phyloP scores from a whole-genome alignment of 2,113 vertebrate genomes.

The Chroicocephalus ridibundus region DNA sequence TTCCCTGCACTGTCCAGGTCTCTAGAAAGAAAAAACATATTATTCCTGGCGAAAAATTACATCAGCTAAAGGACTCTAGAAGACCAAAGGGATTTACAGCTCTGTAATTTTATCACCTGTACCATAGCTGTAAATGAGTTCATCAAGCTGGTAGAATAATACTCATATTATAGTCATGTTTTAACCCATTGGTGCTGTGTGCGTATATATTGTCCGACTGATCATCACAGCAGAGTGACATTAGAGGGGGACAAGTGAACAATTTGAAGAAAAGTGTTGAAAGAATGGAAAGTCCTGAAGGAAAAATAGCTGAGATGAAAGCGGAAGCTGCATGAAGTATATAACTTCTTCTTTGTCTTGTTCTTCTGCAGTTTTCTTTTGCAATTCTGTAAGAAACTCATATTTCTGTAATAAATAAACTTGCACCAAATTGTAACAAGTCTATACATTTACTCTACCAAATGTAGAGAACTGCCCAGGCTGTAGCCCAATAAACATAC shows the following conservation, averaged over 20 bases:
- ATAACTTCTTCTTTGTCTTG: neutral
- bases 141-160: conserved; percentile 52
- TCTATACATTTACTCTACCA: neutral
- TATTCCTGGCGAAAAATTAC: conserved; percentile 55
- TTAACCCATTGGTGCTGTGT: neutral
- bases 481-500: neutral
- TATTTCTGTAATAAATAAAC: neutral
- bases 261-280: neutral
- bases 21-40: conserved; percentile 36
- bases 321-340: rapidly evolving
- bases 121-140: conserved; percentile 52
- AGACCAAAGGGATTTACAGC: conserved; percentile 57
- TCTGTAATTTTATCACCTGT: conserved; percentile 62
- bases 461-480: neutral
- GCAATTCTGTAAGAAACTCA: neutral
- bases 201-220: neutral
- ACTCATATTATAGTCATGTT: neutral
- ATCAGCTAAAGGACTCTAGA: conserved; percentile 44
- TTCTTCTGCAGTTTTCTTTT: neutral
- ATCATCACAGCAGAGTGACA: neutral
- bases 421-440: neutral
- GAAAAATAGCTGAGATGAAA: neutral
- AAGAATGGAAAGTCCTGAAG: neutral
- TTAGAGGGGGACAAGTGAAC: neutral
- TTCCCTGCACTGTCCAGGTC: neutral